A percentile compares a stretch with the other conserved stretches of the same genome.
Conservation (phyloP, 2,797 vertebrate species). For the Okamejei kenojei region DNA sequence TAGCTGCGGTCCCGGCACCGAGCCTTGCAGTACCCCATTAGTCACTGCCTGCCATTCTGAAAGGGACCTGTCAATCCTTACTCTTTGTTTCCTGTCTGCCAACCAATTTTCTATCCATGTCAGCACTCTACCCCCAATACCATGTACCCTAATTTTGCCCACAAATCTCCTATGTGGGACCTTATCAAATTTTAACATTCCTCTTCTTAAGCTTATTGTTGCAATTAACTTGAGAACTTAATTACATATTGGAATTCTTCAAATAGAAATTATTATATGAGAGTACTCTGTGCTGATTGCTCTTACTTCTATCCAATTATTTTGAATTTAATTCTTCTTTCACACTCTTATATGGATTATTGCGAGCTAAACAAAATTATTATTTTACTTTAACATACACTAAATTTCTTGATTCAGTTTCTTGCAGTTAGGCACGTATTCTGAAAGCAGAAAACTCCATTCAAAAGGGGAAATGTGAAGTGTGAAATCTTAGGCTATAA, state of each 20-base stretch:
- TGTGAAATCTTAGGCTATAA: not conserved
- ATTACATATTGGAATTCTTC: not conserved
- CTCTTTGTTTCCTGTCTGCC: too few relatives aligned
- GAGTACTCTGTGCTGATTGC: not conserved
- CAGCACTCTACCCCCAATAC: too few relatives aligned
- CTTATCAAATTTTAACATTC: not conserved
- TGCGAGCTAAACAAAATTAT: not conserved
- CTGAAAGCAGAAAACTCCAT: not conserved
- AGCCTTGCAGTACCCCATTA: too few relatives aligned
- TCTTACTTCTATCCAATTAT: not conserved
- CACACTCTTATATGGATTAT: not conserved
- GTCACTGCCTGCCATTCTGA: too few relatives aligned
- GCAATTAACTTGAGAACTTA: not conserved
- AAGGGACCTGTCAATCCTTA: too few relatives aligned
- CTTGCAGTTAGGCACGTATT: not conserved
- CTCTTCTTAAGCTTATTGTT: not conserved
- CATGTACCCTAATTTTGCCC: too few relatives aligned
- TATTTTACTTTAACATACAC: not conserved
- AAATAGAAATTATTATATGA: not conserved
- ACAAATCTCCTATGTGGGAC: too few relatives aligned
- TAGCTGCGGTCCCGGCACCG: too few relatives aligned
- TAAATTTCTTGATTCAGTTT: not conserved
- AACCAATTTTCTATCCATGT: too few relatives aligned
- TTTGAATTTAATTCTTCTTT: not conserved
- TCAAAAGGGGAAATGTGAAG: not conserved